A percentile compares a stretch with the other conserved stretches of the same genome.
phyloP scores from a whole-genome alignment of 2,797 vertebrate genomes.

The Podarcis siculus region DNA sequence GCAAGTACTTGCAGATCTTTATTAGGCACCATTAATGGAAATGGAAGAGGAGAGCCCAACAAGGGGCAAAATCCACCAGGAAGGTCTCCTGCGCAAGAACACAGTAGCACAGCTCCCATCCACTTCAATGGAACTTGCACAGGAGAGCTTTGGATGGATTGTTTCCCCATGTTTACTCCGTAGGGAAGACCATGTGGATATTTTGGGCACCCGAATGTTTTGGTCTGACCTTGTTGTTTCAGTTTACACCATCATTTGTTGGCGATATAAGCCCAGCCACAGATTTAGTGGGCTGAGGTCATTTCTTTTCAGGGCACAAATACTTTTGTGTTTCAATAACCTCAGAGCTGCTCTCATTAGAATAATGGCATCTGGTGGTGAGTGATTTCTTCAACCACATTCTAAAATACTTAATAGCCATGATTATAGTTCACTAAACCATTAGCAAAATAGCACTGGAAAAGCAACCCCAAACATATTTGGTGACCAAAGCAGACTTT shows the following conservation, averaged over 20 bases:
- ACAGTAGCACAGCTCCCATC: not conserved
- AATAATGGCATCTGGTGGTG: not conserved
- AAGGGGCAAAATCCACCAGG: too few species aligned
- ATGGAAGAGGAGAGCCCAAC: not conserved
- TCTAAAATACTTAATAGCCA: not conserved
- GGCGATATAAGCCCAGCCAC: not conserved
- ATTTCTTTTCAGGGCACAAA: slow-evolving; percentile 6
- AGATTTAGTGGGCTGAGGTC: not conserved
- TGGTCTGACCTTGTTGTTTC: not conserved
- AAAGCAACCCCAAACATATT: not conserved
- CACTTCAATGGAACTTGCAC: not conserved
- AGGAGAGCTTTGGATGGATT: not conserved
- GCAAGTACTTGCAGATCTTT: not conserved
- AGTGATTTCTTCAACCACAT: not conserved
- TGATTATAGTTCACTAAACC: not conserved
- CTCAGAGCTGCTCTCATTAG: not conserved
- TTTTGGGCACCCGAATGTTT: not conserved
- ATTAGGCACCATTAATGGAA: not conserved
- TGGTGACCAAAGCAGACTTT: not conserved
- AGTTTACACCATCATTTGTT: not conserved
- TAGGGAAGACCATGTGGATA: not conserved
- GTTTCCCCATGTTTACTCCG: not conserved
- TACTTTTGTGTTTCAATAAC: not conserved
- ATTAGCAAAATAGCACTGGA: not conserved
- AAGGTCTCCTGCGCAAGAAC: not conserved